These are phyloP conservation scores for Drosophila sordidula DNA, from an alignment of 2,888 invertebrate genomes.

Conservation along the genomic window DNA sequence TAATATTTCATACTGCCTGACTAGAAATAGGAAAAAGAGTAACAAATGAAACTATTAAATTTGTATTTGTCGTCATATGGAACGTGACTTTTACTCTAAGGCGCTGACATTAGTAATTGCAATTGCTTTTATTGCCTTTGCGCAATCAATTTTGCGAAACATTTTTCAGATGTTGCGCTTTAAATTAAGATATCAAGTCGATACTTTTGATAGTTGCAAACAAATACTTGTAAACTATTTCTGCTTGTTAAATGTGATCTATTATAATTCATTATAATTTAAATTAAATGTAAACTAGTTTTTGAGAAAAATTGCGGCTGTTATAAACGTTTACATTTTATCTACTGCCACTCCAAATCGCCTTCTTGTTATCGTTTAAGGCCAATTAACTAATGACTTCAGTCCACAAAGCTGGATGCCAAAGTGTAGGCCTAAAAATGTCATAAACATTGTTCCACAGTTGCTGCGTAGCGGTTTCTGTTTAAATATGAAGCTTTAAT, in stretches of 20 bases:
- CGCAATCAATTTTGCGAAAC: slow-evolving; percentile 32
- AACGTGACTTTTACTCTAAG: slow-evolving; percentile 56
- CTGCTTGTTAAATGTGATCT: neutral
- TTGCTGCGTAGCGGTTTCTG: slow-evolving; percentile 27
- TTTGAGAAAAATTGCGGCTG: neutral
- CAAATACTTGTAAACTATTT: too few species aligned
- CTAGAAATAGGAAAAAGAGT: slow-evolving; percentile 11
- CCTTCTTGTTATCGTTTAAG: neutral
- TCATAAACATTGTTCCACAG: slow-evolving; percentile 27
- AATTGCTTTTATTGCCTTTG: slow-evolving; percentile 43
- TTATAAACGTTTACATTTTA: neutral
- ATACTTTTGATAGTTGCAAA: neutral
- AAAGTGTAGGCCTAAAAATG: slow-evolving; percentile 35
- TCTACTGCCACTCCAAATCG: neutral
- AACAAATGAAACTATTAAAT: slow-evolving; percentile 14
- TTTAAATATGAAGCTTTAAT: slow-evolving; percentile 40
- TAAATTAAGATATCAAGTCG: slow-evolving; percentile 7
- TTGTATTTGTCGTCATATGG: slow-evolving; percentile 43
- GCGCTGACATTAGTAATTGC: slow-evolving; percentile 46
- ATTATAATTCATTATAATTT: neutral
- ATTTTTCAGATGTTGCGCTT: neutral
- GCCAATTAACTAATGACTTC: slow-evolving; percentile 3
- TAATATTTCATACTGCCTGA: slow-evolving; percentile 36
- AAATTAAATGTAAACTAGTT: neutral
- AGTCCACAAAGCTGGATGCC: slow-evolving; percentile 9